Conservation (phyloP, 2,888 invertebrate species). For the Cataglyphis rosenhaueri region DNA sequence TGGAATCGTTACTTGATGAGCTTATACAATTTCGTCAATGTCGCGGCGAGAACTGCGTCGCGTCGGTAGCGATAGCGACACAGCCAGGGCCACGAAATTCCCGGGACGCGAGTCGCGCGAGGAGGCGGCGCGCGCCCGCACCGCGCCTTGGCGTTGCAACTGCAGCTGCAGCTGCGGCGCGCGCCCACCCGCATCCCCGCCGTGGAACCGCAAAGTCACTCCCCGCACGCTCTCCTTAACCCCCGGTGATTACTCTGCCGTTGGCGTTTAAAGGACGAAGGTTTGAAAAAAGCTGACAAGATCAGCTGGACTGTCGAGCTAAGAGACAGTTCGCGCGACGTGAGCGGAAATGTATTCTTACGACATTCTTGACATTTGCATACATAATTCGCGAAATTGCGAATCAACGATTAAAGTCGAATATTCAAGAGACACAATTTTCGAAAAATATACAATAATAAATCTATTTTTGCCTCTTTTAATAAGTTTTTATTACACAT, state of each 20-base stretch:
- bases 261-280: neutral
- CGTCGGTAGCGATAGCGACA: neutral
- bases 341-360: neutral
- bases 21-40: conserved; percentile 49
- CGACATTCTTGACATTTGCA: neutral
- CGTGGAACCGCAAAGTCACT: conserved; percentile 7
- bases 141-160: conserved; percentile 55
- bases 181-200: conserved; percentile 10
- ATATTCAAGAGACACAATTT: neutral
- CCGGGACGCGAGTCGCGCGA: conserved; percentile 66
- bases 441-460: neutral
- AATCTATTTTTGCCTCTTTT: neutral
- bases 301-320: neutral
- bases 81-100: conserved; percentile 56
- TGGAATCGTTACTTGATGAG: conserved; percentile 46
- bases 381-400: neutral
- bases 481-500: neutral
- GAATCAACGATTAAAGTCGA: neutral
- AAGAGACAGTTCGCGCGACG: neutral
- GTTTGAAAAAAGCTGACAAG: neutral
- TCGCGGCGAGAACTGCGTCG: conserved; percentile 20
- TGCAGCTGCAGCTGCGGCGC: conserved; percentile 48
- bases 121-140: conserved; percentile 56
- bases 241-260: neutral
- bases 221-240: conserved; percentile 10